A percentile compares a stretch with the other conserved stretches of the same genome.
Evolutionary conservation across 1,140 invertebrate genomes (phyloP).

Genomic region (Drosophila rufa): DNA sequence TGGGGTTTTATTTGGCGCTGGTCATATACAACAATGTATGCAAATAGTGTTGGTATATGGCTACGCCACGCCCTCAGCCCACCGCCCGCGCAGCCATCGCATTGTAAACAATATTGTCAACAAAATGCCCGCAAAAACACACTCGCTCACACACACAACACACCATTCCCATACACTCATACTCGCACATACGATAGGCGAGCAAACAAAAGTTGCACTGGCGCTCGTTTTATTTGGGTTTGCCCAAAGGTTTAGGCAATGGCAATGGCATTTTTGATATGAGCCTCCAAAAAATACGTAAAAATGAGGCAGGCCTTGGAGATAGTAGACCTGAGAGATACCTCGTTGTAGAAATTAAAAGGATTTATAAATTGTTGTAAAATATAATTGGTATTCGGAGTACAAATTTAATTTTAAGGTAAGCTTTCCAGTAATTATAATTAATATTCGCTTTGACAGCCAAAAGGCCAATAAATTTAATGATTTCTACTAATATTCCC

Average conservation of each 20-base stretch:
- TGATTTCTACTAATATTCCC: neutral
- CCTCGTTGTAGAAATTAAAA: neutral
- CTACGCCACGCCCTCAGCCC: neutral
- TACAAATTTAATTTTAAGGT: too few species aligned
- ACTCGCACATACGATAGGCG: slow-evolving; percentile 15
- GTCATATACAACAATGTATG: slow-evolving; percentile 51
- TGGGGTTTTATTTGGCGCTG: slow-evolving; percentile 42
- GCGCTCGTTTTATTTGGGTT: slow-evolving; percentile 64
- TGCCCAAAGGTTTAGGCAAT: slow-evolving; percentile 61
- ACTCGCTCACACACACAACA: neutral
- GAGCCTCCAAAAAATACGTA: slow-evolving; percentile 19
- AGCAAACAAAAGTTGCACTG: slow-evolving; percentile 55
- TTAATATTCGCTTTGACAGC: neutral
- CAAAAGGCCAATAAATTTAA: neutral
- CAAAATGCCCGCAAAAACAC: slow-evolving; percentile 47
- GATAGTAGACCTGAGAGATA: neutral
- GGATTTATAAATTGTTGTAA: too few species aligned
- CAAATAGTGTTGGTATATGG: slow-evolving; percentile 55
- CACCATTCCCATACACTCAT: slow-evolving; percentile 12
- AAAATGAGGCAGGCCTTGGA: neutral
- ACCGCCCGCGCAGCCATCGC: neutral
- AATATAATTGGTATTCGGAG: too few species aligned
- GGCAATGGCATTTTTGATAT: slow-evolving; percentile 67
- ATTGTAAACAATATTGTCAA: slow-evolving; percentile 62
- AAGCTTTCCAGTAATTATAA: too few species aligned